These are phyloP conservation scores for Drepanosiphum platanoidis DNA, from an alignment of 2,888 invertebrate species.

Conservation along the genomic window DNA sequence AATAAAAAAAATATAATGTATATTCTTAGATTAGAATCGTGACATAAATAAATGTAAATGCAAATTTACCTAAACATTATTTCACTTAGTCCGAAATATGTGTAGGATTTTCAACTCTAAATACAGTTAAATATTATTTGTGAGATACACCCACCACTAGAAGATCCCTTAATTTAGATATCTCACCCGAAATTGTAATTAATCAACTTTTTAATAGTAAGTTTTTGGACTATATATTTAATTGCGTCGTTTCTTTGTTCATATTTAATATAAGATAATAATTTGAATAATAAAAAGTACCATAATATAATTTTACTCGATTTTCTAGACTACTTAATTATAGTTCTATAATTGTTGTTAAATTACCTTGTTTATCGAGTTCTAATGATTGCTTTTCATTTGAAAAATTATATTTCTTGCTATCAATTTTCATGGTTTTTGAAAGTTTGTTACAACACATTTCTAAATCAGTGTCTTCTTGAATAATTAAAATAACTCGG, in stretches of 20 bases:
- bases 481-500: slow-evolving; percentile 26
- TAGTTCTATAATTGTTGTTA: background rate
- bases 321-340: background rate
- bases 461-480: slow-evolving; percentile 11
- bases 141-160: too few species aligned
- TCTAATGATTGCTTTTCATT: background rate
- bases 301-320: too few species aligned
- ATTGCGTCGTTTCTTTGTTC: too few species aligned
- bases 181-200: background rate
- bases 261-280: background rate
- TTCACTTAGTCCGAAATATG: too few species aligned
- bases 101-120: too few species aligned
- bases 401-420: background rate
- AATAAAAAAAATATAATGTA: background rate
- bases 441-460: background rate
- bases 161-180: too few species aligned
- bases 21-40: background rate
- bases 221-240: too few species aligned
- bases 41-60: background rate
- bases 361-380: slow-evolving; percentile 23
- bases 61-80: too few species aligned
- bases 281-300: too few species aligned
- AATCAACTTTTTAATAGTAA: background rate
- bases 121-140: too few species aligned
- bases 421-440: background rate